A percentile compares a stretch with the other conserved stretches of the same genome.
Evolutionary conservation across 2,797 vertebrate species (phyloP).

Genomic region (Helostoma temminkii): DNA sequence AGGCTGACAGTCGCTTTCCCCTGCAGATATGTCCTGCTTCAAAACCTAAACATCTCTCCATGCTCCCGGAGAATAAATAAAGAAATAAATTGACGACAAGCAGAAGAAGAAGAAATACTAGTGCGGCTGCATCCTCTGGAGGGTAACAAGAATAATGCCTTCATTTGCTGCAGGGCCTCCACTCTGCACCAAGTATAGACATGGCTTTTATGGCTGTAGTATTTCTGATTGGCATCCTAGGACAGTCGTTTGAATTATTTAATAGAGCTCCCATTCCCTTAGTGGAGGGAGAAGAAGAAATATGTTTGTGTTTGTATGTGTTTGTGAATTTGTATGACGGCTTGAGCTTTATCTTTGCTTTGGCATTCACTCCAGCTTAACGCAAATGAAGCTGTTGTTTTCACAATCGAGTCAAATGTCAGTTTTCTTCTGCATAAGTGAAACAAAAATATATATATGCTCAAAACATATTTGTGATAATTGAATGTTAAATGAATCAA

Average conservation of each 20-base stretch:
- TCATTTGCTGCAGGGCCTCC: conserved; percentile 83
- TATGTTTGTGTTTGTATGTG: conserved; percentile 67
- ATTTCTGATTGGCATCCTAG: conserved; percentile 88
- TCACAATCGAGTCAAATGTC: conserved; percentile 45
- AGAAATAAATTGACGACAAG: conserved; percentile 79
- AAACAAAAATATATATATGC: background rate
- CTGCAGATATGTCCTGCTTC: conserved; percentile 79
- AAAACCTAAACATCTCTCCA: conserved; percentile 79
- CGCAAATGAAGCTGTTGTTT: conserved; percentile 53
- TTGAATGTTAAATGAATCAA: conserved; percentile 41
- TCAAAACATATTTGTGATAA: background rate
- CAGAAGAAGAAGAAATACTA: conserved; percentile 80
- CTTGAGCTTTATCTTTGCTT: conserved; percentile 61
- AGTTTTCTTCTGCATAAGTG: conserved; percentile 15
- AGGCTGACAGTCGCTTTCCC: conserved; percentile 76
- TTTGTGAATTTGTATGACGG: conserved; percentile 54
- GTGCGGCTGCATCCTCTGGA: conserved; percentile 76
- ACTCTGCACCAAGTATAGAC: conserved; percentile 79
- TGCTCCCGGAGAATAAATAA: conserved; percentile 77
- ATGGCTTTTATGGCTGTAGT: conserved; percentile 86
- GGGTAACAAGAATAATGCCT: conserved; percentile 87
- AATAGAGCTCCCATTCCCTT: conserved; percentile 78
- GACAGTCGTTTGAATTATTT: conserved; percentile 88
- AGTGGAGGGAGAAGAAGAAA: conserved; percentile 67
- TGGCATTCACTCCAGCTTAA: conserved; percentile 60